Base-by-base conservation (phyloP, 2,888 invertebrate species). In the Gymnosoma rotundatum region DNA sequence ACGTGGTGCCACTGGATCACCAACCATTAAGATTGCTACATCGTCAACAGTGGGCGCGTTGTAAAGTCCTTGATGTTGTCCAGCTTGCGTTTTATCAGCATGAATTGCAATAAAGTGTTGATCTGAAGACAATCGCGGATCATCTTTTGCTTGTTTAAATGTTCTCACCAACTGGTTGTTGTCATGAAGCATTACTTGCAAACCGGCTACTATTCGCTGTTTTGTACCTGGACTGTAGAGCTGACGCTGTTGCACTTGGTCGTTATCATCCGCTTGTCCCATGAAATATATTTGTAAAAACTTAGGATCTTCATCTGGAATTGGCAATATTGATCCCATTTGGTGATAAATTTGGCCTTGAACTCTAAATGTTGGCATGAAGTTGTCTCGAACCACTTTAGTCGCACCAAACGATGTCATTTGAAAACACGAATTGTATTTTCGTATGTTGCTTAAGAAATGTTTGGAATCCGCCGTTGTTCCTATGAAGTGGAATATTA, bases 1-100 rank as follows among this genome's bases (percentile, higher is more conserved):
- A 60, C 90, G 87, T 74, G 72, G 78, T 86, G 89, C 88, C 58
- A 88, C 87, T 45, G 88, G 73, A 83, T 90, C 88, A 36, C 89
- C 90, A 87, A 89, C 89, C 72, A 91, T 88, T 32, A 91, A 83
- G 54, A 90, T 87, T 21, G 89, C 90, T 42, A 90, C 89, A 88
- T 91, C 88, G 90, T 82, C 83, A 85, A 66, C 25, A 25, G 25
- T 25, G 25, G 25, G 25, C 25, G 25, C 25, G 25, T 25, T 25
- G 25, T 25, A 25, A 25, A 1, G 25, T 25, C 89, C 48, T 86
- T 83, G 88, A 80, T 91, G 89, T 87, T 86, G 69, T 74, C 90
- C 90, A 54, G 83, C 75, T 64, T 90, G 90, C 81, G 25, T 25
- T 25, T 25, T 25, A 25, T 25, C 25, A 25, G 25, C 25, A 25